Percentiles rank a stretch among this genome's conserved stretches.
These are phyloP conservation scores for Gorsachius magnificus DNA, from an alignment of 2,797 vertebrate species.

Conservation along the genomic window DNA sequence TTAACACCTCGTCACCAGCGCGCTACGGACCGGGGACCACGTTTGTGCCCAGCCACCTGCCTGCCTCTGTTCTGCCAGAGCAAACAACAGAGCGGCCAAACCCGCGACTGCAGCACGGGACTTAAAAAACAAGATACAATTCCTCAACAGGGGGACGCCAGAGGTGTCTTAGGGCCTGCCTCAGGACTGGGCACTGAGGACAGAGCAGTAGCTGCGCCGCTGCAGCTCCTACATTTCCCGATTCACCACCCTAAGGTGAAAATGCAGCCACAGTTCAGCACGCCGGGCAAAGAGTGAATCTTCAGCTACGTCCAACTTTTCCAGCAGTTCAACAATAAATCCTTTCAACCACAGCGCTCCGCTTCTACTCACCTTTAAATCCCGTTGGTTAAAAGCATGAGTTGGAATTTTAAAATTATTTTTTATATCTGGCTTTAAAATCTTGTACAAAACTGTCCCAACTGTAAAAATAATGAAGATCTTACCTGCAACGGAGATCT, in stretches of 20 bases:
- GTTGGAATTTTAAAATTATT: fast-evolving
- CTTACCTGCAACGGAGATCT: not conserved
- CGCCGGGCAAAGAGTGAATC: fast-evolving
- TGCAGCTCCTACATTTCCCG: not conserved
- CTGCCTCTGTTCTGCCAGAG: not conserved
- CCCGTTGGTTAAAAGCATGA: not conserved
- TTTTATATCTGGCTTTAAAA: not conserved
- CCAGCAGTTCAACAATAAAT: not conserved
- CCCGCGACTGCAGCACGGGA: fast-evolving
- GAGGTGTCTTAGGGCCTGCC: not conserved
- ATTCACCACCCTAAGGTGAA: fast-evolving
- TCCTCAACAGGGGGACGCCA: fast-evolving
- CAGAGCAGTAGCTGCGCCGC: not conserved
- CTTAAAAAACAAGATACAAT: not conserved
- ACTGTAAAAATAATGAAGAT: not conserved
- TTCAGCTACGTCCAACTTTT: not conserved
- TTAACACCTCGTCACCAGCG: fast-evolving
- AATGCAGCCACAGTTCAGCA: not conserved
- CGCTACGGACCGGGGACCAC: fast-evolving
- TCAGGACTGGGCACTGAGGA: not conserved
- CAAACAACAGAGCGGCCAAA: not conserved
- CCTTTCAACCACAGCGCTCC: not conserved
- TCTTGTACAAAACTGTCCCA: not conserved
- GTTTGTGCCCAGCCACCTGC: fast-evolving
- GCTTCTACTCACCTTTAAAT: not conserved